Conservation (phyloP, 2,888 invertebrate genomes). For the Callyntrura guangdongensis region DNA sequence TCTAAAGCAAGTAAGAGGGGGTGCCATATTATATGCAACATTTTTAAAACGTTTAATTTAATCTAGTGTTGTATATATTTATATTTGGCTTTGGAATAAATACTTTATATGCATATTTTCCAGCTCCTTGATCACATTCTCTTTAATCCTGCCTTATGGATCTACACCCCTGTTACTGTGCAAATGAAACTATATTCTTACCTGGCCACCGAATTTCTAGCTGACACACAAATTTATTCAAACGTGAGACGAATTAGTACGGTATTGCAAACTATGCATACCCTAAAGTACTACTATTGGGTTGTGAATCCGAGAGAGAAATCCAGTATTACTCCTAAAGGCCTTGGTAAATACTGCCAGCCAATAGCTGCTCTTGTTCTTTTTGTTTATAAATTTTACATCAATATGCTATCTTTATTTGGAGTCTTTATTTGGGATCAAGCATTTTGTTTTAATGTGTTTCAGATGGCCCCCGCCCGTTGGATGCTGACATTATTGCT, state of each 20-base stretch:
- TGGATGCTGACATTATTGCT: conserved; percentile 96
- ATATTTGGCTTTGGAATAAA: neutral
- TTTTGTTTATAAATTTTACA: no score
- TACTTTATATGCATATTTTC: neutral
- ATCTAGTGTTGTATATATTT: neutral
- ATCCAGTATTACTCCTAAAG: conserved; percentile 98
- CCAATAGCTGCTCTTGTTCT: no score
- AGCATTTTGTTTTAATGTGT: conserved; percentile 80
- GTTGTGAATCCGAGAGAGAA: conserved; percentile 97
- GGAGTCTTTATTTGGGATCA: neutral
- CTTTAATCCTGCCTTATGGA: conserved; percentile 99
- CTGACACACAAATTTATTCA: conserved; percentile 98
- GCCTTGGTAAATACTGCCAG: conserved; percentile 90
- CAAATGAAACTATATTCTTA: conserved; percentile 98
- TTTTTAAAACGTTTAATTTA: no score
- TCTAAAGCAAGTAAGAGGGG: conserved; percentile 94
- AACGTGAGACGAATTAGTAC: conserved; percentile 98
- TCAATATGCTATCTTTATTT: no score
- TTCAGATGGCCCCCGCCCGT: conserved; percentile 97
- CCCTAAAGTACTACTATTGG: conserved; percentile 99
- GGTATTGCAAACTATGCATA: conserved; percentile 98
- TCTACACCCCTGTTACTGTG: conserved; percentile 98
- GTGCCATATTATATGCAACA: neutral
- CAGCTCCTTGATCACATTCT: conserved; percentile 99
- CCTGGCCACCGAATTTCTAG: conserved; percentile 99